Evolutionary conservation across 2,888 invertebrate genomes (phyloP).

Genomic region (Corbicula japonica): DNA sequence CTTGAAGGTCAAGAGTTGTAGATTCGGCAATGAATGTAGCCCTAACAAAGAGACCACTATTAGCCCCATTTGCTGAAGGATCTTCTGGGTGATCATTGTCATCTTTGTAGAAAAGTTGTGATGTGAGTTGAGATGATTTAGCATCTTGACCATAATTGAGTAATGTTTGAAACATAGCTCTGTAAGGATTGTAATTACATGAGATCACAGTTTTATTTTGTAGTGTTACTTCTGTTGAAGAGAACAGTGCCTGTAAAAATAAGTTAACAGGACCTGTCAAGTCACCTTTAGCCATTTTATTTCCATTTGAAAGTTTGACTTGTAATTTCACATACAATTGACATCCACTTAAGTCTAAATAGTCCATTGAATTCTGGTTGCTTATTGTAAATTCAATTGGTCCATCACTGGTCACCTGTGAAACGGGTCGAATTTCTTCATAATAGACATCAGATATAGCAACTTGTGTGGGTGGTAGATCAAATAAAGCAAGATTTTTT

Average conservation of each 20-base stretch:
- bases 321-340: conserved; percentile 43
- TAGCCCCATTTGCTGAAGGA: no score
- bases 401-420: conserved; percentile 36
- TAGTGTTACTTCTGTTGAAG: conserved; percentile 33
- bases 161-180: conserved; percentile 22
- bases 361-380: conserved; percentile 43
- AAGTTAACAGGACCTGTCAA: conserved; percentile 32
- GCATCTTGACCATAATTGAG: conserved; percentile 24
- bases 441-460: conserved; percentile 30
- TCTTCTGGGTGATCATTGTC: no score
- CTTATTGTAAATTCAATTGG: conserved; percentile 47
- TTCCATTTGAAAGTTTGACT: conserved; percentile 26
- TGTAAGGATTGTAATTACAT: conserved; percentile 22
- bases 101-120: conserved; percentile 19
- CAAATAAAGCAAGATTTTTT: conserved; percentile 37
- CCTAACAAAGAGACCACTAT: no score
- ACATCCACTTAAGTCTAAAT: conserved; percentile 32
- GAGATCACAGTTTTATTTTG: conserved; percentile 29
- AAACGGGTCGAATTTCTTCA: conserved; percentile 39
- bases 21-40: no score
- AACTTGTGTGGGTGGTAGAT: conserved; percentile 40
- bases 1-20: no score
- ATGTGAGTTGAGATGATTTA: conserved; percentile 15
- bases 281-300: neutral
- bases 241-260: conserved; percentile 35